phyloP scores from a whole-genome alignment of 2,113 vertebrate genomes.

The Megalops atlanticus region DNA sequence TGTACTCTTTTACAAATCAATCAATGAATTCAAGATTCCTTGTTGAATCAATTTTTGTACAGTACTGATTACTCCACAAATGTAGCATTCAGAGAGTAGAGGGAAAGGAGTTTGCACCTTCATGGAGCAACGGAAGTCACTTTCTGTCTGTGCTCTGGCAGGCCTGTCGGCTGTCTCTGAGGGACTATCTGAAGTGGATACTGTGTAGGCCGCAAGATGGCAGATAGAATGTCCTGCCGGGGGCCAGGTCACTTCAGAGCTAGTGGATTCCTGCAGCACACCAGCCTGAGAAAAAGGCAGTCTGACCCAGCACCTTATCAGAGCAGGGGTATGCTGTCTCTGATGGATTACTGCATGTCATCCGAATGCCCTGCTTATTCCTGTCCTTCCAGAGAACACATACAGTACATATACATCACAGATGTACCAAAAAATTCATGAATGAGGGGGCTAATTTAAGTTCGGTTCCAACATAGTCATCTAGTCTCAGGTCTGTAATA shows the following conservation, averaged over 20 bases:
- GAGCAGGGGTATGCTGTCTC: neutral
- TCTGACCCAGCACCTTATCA: conserved; percentile 24
- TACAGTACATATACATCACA: neutral
- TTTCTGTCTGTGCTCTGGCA: neutral
- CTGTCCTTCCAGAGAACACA: neutral
- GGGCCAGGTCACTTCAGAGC: conserved; percentile 17
- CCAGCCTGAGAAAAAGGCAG: conserved; percentile 4
- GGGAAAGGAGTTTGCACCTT: too few relatives aligned
- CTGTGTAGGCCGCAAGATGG: conserved; percentile 26
- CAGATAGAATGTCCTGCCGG: conserved; percentile 8
- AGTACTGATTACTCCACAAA: too few relatives aligned
- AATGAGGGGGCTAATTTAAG: neutral
- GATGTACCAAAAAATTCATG: neutral
- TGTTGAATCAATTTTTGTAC: too few relatives aligned
- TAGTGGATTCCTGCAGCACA: conserved; percentile 16
- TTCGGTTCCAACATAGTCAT: neutral
- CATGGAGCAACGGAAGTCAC: too few relatives aligned
- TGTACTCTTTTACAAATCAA: too few relatives aligned
- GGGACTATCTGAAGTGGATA: conserved; percentile 30
- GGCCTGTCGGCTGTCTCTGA: neutral
- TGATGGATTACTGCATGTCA: conserved; percentile 18
- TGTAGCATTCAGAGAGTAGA: too few relatives aligned
- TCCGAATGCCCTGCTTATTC: neutral
- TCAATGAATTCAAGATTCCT: too few relatives aligned
- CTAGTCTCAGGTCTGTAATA: neutral